Percentiles rank a stretch among this genome's conserved stretches.
These are phyloP conservation scores for Phyllotreta striolata DNA, from an alignment of 2,888 invertebrate genomes.

Conservation along the genomic window DNA sequence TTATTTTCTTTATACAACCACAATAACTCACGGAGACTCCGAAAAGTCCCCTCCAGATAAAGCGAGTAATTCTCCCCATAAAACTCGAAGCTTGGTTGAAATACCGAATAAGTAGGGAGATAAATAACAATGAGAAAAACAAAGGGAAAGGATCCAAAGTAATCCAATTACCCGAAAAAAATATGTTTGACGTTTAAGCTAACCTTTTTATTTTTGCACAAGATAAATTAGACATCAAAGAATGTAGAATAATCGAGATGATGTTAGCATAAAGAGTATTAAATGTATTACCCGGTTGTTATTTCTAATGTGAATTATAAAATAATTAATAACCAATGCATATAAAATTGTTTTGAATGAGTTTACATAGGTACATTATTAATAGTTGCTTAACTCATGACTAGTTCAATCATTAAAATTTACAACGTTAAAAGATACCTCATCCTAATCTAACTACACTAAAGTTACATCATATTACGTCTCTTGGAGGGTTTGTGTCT, in stretches of 20 bases:
- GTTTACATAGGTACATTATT: no score
- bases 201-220: constrained; percentile 11
- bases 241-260: constrained; percentile 6
- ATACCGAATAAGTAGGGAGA: constrained; percentile 12
- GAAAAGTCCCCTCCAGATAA: constrained; percentile 1
- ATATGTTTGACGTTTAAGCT: constrained; percentile 14
- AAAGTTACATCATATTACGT: no score
- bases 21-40: background rate
- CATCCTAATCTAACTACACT: no score
- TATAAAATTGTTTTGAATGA: no score
- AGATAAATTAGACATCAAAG: constrained; percentile 10
- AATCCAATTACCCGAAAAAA: constrained; percentile 16
- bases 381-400: no score
- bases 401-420: no score
- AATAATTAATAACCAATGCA: no score
- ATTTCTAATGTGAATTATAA: no score
- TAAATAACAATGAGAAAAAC: constrained; percentile 12
- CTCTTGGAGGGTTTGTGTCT: no score
- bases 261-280: background rate
- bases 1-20: constrained; percentile 1
- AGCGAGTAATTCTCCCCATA: background rate
- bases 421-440: no score
- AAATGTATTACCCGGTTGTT: no score
- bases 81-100: constrained; percentile 8
- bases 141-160: constrained; percentile 9